Evolutionary conservation across 1,140 invertebrate species (phyloP).

Genomic region (Atta cephalotes): DNA sequence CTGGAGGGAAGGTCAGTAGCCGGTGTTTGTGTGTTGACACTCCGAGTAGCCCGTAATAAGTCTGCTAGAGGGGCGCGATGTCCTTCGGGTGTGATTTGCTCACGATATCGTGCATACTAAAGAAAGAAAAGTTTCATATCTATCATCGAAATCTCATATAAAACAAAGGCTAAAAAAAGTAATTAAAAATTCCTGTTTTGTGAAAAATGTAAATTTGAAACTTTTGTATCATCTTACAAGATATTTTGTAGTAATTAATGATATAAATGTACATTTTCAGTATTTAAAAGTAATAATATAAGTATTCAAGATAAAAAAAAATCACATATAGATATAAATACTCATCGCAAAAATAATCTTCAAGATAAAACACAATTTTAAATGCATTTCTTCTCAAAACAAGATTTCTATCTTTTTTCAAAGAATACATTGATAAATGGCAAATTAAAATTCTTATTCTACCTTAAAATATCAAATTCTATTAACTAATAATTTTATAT

Average conservation of each 20-base stretch:
- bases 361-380: neutral
- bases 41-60: conserved; percentile 89
- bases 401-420: neutral
- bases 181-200: neutral
- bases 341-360: neutral
- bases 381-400: neutral
- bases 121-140: conserved; percentile 12
- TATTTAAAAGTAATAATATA: neutral
- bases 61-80: conserved; percentile 94
- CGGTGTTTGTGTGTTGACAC: conserved; percentile 94
- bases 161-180: neutral
- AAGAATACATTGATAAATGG: neutral
- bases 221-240: neutral
- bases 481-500: neutral
- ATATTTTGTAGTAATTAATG: neutral
- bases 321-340: neutral
- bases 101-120: conserved; percentile 85
- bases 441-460: neutral
- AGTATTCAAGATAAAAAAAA: neutral
- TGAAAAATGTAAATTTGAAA: neutral
- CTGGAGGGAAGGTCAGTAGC: conserved; percentile 87
- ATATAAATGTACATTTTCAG: neutral
- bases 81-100: conserved; percentile 92
- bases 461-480: neutral
- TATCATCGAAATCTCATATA: neutral